A percentile compares a stretch with the other conserved stretches of the same genome.
phyloP scores from a whole-genome alignment of 2,113 vertebrate species.

The Syrrhaptes paradoxus region DNA sequence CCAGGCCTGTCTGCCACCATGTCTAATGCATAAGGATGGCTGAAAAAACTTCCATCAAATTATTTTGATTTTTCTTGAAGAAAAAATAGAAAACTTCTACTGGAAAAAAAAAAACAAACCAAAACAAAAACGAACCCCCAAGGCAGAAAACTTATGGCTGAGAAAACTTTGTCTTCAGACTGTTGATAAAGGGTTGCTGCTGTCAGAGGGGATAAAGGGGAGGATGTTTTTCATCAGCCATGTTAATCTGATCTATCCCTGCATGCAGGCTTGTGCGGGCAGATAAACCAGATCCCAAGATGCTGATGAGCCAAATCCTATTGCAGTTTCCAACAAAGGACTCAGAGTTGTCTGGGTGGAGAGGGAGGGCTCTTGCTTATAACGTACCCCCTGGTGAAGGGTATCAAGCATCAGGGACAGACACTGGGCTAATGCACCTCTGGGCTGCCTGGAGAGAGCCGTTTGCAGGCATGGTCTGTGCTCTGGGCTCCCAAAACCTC shows the following conservation, averaged over 20 bases:
- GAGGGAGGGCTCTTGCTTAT: not conserved
- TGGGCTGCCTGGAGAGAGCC: not conserved
- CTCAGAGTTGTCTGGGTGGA: not conserved
- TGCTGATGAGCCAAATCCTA: not conserved
- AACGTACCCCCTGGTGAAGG: not conserved
- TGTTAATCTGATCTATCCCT: slow-evolving; percentile 45
- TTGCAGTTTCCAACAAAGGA: not conserved
- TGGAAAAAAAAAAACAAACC: not conserved
- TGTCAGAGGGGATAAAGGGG: slow-evolving; percentile 37
- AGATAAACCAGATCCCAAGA: not conserved
- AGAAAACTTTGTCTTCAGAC: slow-evolving; percentile 42
- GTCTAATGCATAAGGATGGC: not conserved
- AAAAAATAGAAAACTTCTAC: not conserved
- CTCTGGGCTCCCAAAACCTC: not conserved
- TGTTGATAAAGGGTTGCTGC: slow-evolving; percentile 22
- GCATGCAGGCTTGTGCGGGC: not conserved
- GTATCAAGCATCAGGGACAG: not conserved
- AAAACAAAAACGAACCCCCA: not conserved
- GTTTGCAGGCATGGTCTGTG: not conserved
- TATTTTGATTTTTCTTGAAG: slow-evolving; percentile 17
- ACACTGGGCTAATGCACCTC: not conserved
- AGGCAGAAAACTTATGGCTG: slow-evolving; percentile 34
- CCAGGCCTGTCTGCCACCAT: not conserved
- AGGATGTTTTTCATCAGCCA: slow-evolving; percentile 36
- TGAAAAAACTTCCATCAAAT: slow-evolving; percentile 49